Evolutionary conservation across 1,140 invertebrate genomes (phyloP), one percentile per base, ranked within the genome.

Genomic region (Drosophila elegans): DNA sequence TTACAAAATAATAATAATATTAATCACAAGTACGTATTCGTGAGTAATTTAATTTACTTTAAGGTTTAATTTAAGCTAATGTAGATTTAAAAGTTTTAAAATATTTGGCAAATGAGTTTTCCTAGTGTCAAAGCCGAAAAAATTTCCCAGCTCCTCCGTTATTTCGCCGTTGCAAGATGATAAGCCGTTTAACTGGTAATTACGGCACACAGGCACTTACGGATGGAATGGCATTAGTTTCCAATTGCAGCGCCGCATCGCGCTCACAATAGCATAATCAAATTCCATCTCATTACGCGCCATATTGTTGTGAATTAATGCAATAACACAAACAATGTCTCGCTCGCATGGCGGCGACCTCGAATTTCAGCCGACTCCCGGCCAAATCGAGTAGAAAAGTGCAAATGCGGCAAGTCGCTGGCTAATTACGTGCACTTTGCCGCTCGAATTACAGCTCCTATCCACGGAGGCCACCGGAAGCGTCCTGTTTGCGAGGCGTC

Each of bases 301-400:
- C 89, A 91, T 91, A 91, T 83, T 91, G 88, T 90, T 78, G 88
- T 88, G 79, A 90, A 90, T 84, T 90, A 90, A 85, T 90, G 85
- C 86, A 86, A 90, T 90, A 86, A 90, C 68, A 78, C 78, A 90
- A 85, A 89, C 80, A 89, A 90, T 80, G 85, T 79, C 60, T 68
- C 61, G 67, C 60, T 68, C 61, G 67, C 53, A 81, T 76, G 84
- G 68, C 88, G 74, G 25, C 25, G 59, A 56, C 69, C 88, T 91
- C 88, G 52, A 51, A 88, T 91, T 91, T 88, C 88, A 80, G 16
- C 61, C 61, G 32, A 48, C 9, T 16, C 6, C 9, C 32, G 25
- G 41, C 67, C 44, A 77, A 83, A 80, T 60, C 61, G 53, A 56
- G 63, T 56, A 59, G 73, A 89, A 83, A 64, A 78, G 72, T 69